A percentile compares a stretch with the other conserved stretches of the same genome.
Conservation (phyloP, 2,113 vertebrate species). For the Myiopsitta monachus region DNA sequence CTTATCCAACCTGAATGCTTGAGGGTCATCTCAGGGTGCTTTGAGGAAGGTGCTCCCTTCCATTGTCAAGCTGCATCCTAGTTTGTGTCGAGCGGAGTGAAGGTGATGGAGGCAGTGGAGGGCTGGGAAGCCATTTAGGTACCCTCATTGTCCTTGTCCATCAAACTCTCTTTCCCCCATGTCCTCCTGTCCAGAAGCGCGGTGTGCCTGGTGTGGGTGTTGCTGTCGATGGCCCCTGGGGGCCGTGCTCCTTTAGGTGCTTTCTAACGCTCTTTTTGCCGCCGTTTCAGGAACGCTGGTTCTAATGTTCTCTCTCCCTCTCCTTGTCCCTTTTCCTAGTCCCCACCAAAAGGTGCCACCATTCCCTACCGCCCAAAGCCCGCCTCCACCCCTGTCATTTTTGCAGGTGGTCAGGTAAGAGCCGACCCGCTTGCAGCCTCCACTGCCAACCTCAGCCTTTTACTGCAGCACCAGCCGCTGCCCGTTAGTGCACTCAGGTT, state of each 20-base stretch:
- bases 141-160: not conserved
- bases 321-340: constrained; percentile 88
- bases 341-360: constrained; percentile 99
- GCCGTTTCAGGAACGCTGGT: constrained; percentile 65
- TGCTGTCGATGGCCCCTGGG: constrained; percentile 14
- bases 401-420: constrained; percentile 99
- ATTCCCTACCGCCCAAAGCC: constrained; percentile 99
- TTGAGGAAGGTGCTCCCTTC: not conserved
- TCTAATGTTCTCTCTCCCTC: constrained; percentile 86
- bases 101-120: not conserved
- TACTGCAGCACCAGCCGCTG: constrained; percentile 98
- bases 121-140: fast-evolving
- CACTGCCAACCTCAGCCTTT: constrained; percentile 90
- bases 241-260: constrained; percentile 28
- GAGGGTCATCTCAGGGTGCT: not conserved
- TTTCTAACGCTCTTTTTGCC: constrained; percentile 61
- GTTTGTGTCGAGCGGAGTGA: fast-evolving
- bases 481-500: constrained; percentile 99
- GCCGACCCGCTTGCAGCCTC: constrained; percentile 90
- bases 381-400: constrained; percentile 98
- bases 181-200: constrained; percentile 30
- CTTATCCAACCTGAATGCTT: not conserved
- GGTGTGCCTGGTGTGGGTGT: not conserved
- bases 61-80: fast-evolving
- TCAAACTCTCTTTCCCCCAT: not conserved